A percentile compares a stretch with the other conserved stretches of the same genome.
phyloP scores from a whole-genome alignment of 92 coral and sea anemone genomes.

The Diadumene lineata region DNA sequence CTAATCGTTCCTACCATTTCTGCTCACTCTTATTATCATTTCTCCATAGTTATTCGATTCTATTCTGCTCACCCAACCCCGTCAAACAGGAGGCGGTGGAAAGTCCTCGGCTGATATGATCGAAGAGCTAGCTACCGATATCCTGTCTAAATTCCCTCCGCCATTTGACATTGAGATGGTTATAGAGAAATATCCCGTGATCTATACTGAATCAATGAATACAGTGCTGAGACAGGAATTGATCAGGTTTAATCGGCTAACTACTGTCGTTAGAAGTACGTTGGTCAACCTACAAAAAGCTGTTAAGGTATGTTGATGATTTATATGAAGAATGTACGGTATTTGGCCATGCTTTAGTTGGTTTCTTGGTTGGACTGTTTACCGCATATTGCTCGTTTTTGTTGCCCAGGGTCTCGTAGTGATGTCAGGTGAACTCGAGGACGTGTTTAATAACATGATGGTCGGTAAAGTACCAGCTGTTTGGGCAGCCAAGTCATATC shows the following conservation, averaged over 20 bases:
- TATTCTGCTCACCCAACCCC: constrained; percentile 94
- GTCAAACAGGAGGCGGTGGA: constrained; percentile 98
- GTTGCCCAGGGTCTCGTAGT: constrained; percentile 87
- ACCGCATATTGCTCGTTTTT: neutral
- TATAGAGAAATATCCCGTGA: constrained; percentile 88
- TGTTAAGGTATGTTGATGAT: constrained; percentile 79
- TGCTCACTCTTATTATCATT: neutral
- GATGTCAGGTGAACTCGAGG: constrained; percentile 99
- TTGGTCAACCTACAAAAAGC: constrained; percentile 88
- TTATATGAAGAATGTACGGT: constrained; percentile 3
- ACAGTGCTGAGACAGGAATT: constrained; percentile 96
- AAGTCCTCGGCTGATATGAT: constrained; percentile 97
- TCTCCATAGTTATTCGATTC: constrained; percentile 77
- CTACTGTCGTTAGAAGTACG: constrained; percentile 84
- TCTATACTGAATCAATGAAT: constrained; percentile 98
- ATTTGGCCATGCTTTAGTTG: neutral
- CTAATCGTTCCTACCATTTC: no score
- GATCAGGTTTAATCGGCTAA: constrained; percentile 92
- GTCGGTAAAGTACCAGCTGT: constrained; percentile 98
- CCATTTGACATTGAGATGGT: constrained; percentile 92
- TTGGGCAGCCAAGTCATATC: constrained; percentile 99
- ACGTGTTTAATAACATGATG: constrained; percentile 97
- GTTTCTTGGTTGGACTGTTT: no score
- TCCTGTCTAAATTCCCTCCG: constrained; percentile 94
- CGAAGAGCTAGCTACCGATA: constrained; percentile 93